Conservation (phyloP, 2,888 invertebrate genomes). For the Scrobipalpa atriplicella region DNA sequence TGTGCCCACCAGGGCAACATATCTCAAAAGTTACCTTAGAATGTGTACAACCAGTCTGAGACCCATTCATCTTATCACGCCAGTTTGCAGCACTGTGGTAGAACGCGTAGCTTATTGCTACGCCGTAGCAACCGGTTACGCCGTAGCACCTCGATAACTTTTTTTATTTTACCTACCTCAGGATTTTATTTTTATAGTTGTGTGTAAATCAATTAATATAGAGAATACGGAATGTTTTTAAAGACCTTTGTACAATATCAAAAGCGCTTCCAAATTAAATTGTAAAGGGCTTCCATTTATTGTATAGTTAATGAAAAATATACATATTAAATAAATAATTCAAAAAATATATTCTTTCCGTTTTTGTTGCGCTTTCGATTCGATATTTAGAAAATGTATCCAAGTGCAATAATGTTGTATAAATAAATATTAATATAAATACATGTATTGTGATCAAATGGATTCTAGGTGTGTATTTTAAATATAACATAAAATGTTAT, state of each 20-base stretch:
- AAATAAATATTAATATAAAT: constrained; percentile 66
- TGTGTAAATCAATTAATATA: neutral
- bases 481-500: constrained; percentile 80
- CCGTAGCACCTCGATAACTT: neutral
- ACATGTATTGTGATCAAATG: constrained; percentile 74
- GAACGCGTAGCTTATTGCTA: neutral
- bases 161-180: neutral
- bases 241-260: constrained; percentile 8
- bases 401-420: constrained; percentile 78
- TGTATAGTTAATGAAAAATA: neutral
- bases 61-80: too few relatives aligned
- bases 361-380: constrained; percentile 38
- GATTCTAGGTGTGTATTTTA: constrained; percentile 81
- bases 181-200: too few relatives aligned
- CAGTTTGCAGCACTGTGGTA: neutral
- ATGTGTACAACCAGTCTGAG: too few relatives aligned
- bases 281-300: constrained; percentile 17
- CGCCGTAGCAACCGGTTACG: neutral
- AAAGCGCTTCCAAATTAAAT: neutral
- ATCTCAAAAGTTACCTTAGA: too few relatives aligned
- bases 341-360: constrained; percentile 1
- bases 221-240: neutral
- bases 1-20: too few relatives aligned
- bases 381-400: constrained; percentile 62
- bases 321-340: neutral